Conservation (phyloP, 2,888 invertebrate species). For the Linnaemya tessellans region DNA sequence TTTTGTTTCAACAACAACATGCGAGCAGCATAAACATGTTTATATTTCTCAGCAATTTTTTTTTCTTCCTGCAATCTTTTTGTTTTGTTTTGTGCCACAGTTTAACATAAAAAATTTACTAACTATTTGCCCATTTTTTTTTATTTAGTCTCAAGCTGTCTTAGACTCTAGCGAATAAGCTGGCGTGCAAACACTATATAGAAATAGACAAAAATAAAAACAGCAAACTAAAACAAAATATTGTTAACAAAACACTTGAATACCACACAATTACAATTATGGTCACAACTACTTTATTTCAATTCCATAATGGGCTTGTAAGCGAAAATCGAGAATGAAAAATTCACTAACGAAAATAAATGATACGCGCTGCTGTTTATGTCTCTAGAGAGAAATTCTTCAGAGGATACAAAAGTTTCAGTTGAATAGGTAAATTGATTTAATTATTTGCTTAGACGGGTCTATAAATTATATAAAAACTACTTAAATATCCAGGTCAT, state of each 20-base stretch:
- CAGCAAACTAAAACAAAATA: background rate
- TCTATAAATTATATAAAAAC: background rate
- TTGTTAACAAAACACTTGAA: constrained; percentile 68
- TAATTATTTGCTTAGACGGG: constrained; percentile 3
- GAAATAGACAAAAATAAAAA: background rate
- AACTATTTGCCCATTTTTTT: constrained; percentile 39
- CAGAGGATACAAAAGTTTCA: constrained; percentile 51
- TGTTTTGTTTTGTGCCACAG: constrained; percentile 7
- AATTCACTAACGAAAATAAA: constrained; percentile 30
- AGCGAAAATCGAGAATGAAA: constrained; percentile 43
- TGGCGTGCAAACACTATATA: constrained; percentile 3
- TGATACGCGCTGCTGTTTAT: background rate
- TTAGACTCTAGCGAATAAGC: background rate
- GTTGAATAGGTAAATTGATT: constrained; percentile 27
- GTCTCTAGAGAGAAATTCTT: constrained; percentile 67
- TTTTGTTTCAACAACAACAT: constrained; percentile 24
- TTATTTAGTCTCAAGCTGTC: background rate
- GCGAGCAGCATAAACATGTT: constrained; percentile 29
- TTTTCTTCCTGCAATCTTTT: constrained; percentile 1
- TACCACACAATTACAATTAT: constrained; percentile 64
- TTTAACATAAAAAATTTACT: constrained; percentile 17
- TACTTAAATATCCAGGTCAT: constrained; percentile 39
- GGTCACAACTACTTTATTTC: constrained; percentile 66
- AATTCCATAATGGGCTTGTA: constrained; percentile 56
- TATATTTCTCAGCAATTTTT: constrained; percentile 16